These are phyloP conservation scores for Sebastes ruberrimus DNA, from an alignment of 2,797 vertebrate genomes.

Conservation along the genomic window DNA sequence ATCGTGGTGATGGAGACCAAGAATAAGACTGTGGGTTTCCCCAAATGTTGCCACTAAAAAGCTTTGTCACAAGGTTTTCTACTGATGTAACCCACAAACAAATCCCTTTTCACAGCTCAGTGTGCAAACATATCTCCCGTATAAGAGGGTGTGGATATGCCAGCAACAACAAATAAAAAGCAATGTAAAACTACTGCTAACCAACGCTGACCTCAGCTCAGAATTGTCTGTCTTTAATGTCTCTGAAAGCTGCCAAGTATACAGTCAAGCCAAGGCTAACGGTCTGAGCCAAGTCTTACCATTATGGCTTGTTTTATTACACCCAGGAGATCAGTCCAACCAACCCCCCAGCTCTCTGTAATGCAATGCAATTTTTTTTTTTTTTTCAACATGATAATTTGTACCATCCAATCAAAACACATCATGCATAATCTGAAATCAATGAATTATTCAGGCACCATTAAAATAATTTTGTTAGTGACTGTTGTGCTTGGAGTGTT, in stretches of 20 bases:
- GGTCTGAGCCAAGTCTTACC: constrained; percentile 48
- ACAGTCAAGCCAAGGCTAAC: constrained; percentile 41
- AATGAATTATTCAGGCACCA: constrained; percentile 65
- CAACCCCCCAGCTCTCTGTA: constrained; percentile 24
- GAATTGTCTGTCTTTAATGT: constrained; percentile 30
- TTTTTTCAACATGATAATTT: constrained; percentile 26
- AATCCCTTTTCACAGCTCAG: neutral
- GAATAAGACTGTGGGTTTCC: neutral
- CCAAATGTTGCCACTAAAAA: constrained; percentile 12
- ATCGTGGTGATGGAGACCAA: constrained; percentile 40
- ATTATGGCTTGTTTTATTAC: constrained; percentile 54
- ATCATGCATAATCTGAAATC: constrained; percentile 47
- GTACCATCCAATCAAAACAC: constrained; percentile 60
- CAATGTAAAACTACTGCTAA: constrained; percentile 42
- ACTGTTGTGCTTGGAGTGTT: constrained; percentile 66
- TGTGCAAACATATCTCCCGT: neutral
- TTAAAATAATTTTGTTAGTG: constrained; percentile 64
- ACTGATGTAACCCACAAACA: neutral
- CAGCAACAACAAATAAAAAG: constrained; percentile 45
- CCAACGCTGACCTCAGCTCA: constrained; percentile 29
- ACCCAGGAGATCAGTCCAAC: constrained; percentile 40
- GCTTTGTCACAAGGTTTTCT: neutral
- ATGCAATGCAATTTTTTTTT: constrained; percentile 9
- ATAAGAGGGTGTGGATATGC: constrained; percentile 13
- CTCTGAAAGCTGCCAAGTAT: constrained; percentile 59